phyloP scores from a whole-genome alignment of 2,888 invertebrate genomes.

The Andricus quercusramuli region DNA sequence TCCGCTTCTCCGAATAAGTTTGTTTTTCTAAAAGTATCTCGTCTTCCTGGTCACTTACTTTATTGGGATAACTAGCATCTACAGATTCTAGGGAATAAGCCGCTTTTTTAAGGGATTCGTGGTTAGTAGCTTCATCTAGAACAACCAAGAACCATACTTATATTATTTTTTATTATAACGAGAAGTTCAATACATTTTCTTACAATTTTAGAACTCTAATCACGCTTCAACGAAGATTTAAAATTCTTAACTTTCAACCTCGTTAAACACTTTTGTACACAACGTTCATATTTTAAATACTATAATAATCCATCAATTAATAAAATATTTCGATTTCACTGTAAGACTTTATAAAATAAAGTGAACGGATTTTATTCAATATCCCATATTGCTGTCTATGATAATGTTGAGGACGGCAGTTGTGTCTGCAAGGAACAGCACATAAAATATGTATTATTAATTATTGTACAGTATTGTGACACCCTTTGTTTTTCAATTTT shows the following conservation, averaged over 20 bases:
- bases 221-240: neutral
- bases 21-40: constrained; percentile 72
- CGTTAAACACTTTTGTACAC: constrained; percentile 41
- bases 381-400: constrained; percentile 73
- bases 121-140: constrained; percentile 77
- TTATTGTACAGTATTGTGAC: constrained; percentile 30
- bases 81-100: constrained; percentile 75
- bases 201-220: neutral
- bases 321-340: constrained; percentile 22
- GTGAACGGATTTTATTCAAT: constrained; percentile 60
- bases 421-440: constrained; percentile 70
- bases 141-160: constrained; percentile 73
- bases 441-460: constrained; percentile 51
- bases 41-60: constrained; percentile 64
- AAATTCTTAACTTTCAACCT: neutral
- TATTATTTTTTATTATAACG: constrained; percentile 60
- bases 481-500: neutral
- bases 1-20: constrained; percentile 75
- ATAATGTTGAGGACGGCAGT: constrained; percentile 73
- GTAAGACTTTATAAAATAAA: constrained; percentile 54
- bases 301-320: constrained; percentile 6
- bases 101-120: constrained; percentile 76
- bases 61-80: constrained; percentile 76
- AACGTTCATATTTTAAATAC: constrained; percentile 51
- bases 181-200: constrained; percentile 45